Conservation (phyloP, 2,113 vertebrate species). For the Ariopsis seemanni region DNA sequence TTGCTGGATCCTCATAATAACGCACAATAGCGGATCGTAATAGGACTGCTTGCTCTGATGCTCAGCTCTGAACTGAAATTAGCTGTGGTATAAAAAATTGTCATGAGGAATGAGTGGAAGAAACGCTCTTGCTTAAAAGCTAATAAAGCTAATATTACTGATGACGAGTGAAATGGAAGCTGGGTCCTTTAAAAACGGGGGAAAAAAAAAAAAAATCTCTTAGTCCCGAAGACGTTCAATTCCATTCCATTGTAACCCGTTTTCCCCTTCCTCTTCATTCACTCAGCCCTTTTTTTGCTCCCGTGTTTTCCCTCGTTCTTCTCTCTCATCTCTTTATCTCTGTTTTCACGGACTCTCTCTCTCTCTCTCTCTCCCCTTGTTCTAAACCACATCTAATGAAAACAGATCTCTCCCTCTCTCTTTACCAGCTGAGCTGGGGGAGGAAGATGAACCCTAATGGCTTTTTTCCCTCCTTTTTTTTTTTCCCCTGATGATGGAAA, state of each 20-base stretch:
- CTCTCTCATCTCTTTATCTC: slow-evolving; percentile 55
- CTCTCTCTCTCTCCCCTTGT: slow-evolving; percentile 59
- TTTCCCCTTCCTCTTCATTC: slow-evolving; percentile 27
- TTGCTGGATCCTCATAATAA: background rate
- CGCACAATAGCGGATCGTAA: background rate
- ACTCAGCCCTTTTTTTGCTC: slow-evolving; percentile 43
- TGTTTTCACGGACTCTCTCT: slow-evolving; percentile 35
- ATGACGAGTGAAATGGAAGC: slow-evolving; percentile 34
- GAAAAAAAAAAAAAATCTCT: slow-evolving; percentile 26
- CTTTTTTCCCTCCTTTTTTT: slow-evolving; percentile 67
- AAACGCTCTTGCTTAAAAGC: slow-evolving; percentile 30
- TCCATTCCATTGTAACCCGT: slow-evolving; percentile 40
- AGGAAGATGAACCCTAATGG: slow-evolving; percentile 83
- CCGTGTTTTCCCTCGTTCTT: slow-evolving; percentile 24
- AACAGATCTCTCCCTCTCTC: slow-evolving; percentile 78
- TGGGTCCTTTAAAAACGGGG: background rate
- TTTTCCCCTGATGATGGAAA: slow-evolving; percentile 76
- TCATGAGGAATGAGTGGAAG: slow-evolving; percentile 6
- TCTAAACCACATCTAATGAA: slow-evolving; percentile 77
- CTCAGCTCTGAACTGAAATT: background rate
- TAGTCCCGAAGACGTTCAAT: slow-evolving; percentile 34
- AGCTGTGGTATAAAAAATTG: background rate
- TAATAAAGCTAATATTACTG: slow-evolving; percentile 33
- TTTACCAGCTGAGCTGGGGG: slow-evolving; percentile 78
- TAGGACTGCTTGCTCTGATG: background rate